A percentile compares a stretch with the other conserved stretches of the same genome.
phyloP scores from a whole-genome alignment of 2,797 vertebrate genomes.

The Dermochelys coriacea region DNA sequence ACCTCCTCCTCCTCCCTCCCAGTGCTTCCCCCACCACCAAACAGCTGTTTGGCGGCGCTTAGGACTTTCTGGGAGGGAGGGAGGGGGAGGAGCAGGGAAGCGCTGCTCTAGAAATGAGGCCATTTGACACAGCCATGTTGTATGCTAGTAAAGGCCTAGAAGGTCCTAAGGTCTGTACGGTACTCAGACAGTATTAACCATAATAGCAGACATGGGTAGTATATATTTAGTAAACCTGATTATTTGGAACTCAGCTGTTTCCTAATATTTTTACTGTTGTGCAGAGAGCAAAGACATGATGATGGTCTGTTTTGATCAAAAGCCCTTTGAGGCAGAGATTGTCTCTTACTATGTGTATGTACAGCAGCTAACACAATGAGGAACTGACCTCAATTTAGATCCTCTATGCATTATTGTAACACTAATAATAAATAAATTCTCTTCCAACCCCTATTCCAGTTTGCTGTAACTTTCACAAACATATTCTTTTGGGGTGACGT shows the following conservation, averaged over 20 bases:
- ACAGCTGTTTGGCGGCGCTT: no score
- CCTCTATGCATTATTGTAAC: not conserved
- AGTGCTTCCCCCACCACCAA: no score
- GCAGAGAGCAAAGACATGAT: fast-evolving
- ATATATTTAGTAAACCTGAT: fast-evolving
- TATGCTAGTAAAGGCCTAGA: not conserved
- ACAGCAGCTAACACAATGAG: fast-evolving
- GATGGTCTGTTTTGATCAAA: not conserved
- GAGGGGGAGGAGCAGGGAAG: no score
- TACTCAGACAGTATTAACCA: not conserved
- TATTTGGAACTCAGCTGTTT: not conserved
- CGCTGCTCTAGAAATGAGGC: fast-evolving
- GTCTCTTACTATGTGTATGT: not conserved
- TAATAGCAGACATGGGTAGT: not conserved
- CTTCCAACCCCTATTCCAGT: not conserved
- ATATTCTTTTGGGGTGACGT: not conserved
- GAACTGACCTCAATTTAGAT: not conserved
- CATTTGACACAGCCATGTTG: fast-evolving
- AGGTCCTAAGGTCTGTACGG: fast-evolving
- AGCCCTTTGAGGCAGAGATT: not conserved
- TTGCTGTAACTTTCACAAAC: not conserved
- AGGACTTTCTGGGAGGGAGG: no score
- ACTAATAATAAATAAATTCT: not conserved
- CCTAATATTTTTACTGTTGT: not conserved
- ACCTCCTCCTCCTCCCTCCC: no score